Base-by-base conservation (phyloP, 2,797 vertebrate species). In the Falco novaeseelandiae region DNA sequence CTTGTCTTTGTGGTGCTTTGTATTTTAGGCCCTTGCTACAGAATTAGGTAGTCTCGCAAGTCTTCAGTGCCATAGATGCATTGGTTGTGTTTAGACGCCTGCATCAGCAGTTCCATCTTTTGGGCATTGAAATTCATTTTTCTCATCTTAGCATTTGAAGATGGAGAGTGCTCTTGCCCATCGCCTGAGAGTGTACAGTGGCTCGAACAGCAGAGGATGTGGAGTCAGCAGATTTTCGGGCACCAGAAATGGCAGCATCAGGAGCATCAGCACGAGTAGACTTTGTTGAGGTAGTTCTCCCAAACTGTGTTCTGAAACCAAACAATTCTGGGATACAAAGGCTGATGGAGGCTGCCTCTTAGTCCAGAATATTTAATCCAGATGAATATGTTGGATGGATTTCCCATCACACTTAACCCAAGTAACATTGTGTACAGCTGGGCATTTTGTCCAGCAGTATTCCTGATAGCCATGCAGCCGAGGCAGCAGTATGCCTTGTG, bases 81-180 rank as follows among this genome's bases (percentile, higher is more conserved):
- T 49, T 74, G 66, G 83, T 76, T 92, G 94, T 57, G 23, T 69
- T 90, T 93, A 97, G 92, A 95, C 95, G 87, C 96, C 95, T 97
- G 89, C 95, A 70, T 86, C 94, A 92, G 91, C 95, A 93, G 83
- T 98, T 98, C 97, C 91, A 63, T 97, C 97, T 96, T 97, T 98
- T 95, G 96, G 97, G 95, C 97, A 97, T 96, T 97, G 97, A 98
- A 98, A 97, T 94, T 97, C 96, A 73, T 97, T 98, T 98, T 98
- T 98, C 96, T 98, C 89, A 97, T 97, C 97, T 98, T 98, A 97
- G 97, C 96, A 67, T 95, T 82, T 93, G 97, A 97, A 98, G 97
- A 97, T 95, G 96, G 95, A 46, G 97, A 94, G 94, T 94, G 71
- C 96, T 96, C 96, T 93, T 98, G 95, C 97, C 97, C 97, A 89